Evolutionary conservation across 2,797 vertebrate species (phyloP).

Genomic region (Peromyscus eremicus): DNA sequence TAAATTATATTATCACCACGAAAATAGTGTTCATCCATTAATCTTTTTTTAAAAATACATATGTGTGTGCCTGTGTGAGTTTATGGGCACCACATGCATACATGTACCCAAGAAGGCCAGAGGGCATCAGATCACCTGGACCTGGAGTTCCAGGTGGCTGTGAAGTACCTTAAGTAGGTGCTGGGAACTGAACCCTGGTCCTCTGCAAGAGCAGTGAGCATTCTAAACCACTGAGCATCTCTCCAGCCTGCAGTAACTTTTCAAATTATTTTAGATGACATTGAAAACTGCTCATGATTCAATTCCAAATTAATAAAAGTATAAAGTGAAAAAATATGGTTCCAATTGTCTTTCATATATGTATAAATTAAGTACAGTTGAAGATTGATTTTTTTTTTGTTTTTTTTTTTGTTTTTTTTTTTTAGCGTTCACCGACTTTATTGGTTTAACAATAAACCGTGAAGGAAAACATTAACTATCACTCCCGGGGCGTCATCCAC

Average conservation of each 20-base stretch:
- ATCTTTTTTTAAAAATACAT: neutral
- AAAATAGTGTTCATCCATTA: slow-evolving; percentile 34
- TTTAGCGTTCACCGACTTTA: too few relatives aligned
- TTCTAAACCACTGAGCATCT: neutral
- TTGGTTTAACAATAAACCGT: too few relatives aligned
- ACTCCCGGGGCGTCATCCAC: too few relatives aligned
- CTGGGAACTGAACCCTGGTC: neutral
- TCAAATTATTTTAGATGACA: slow-evolving; percentile 67
- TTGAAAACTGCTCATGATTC: slow-evolving; percentile 53
- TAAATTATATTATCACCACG: slow-evolving; percentile 5
- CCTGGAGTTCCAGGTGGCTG: neutral
- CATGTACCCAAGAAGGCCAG: neutral
- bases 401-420: too few relatives aligned
- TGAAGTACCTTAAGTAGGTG: neutral
- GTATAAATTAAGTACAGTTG: neutral
- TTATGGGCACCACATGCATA: neutral
- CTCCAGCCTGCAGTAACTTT: neutral
- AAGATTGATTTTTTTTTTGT: too few relatives aligned
- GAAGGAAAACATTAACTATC: too few relatives aligned
- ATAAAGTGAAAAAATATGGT: slow-evolving; percentile 48
- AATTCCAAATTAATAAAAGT: slow-evolving; percentile 33
- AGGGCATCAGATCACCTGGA: neutral
- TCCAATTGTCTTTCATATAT: slow-evolving; percentile 11
- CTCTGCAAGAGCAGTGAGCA: neutral
- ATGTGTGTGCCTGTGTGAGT: neutral